phyloP scores from a whole-genome alignment of 2,113 vertebrate species.

The Anhinga anhinga region DNA sequence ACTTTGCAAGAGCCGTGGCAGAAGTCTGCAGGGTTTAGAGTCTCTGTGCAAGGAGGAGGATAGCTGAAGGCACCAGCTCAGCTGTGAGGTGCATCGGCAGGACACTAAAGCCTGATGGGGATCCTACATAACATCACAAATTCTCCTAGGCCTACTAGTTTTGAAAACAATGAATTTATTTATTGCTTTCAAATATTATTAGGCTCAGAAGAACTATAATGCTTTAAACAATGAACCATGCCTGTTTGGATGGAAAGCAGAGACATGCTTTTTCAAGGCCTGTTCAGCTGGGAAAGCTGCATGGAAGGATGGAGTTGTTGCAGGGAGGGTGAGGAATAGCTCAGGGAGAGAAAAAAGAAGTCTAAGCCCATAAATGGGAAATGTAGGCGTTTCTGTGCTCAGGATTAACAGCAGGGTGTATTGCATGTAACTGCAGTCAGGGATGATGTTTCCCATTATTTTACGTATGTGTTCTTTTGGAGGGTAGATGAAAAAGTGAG shows the following conservation, averaged over 20 bases:
- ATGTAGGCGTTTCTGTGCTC: neutral
- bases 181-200: neutral
- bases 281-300: neutral
- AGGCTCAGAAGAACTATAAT: neutral
- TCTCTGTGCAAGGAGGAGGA: neutral
- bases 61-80: neutral
- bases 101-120: neutral
- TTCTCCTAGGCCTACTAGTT: neutral
- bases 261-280: neutral
- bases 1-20: neutral
- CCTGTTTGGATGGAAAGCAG: neutral
- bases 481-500: neutral
- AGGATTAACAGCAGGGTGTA: neutral
- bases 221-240: neutral
- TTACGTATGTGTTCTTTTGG: conserved; percentile 26
- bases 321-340: neutral
- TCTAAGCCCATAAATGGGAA: conserved; percentile 5
- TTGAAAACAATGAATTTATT: neutral
- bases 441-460: neutral
- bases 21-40: neutral
- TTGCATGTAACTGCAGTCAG: neutral
- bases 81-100: neutral
- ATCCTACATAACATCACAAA: neutral
- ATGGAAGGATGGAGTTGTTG: neutral
- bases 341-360: neutral